A percentile compares a stretch with the other conserved stretches of the same genome.
These are phyloP conservation scores for Rhodophaea formosa DNA, from an alignment of 2,888 invertebrate species.

Conservation along the genomic window DNA sequence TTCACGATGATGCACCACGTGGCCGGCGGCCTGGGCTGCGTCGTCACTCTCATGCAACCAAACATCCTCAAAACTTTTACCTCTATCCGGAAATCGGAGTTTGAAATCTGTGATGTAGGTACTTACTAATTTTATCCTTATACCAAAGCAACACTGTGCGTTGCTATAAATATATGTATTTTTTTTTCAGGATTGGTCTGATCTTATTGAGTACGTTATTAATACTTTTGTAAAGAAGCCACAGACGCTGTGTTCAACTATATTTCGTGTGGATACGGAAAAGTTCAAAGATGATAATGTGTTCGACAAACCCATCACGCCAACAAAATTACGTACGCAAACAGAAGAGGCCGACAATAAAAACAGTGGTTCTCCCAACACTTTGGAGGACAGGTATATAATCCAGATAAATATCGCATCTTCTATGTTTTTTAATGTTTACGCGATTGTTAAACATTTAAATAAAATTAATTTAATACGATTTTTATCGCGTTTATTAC, in stretches of 20 bases:
- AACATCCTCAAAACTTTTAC: slow-evolving; percentile 88
- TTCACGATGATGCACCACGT: slow-evolving; percentile 94
- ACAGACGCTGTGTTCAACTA: slow-evolving; percentile 38
- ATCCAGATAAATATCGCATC: too few relatives aligned
- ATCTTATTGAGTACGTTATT: slow-evolving; percentile 89
- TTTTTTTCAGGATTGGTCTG: slow-evolving; percentile 88
- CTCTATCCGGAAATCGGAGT: slow-evolving; percentile 87
- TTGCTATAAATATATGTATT: slow-evolving; percentile 1
- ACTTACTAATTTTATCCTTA: slow-evolving; percentile 1
- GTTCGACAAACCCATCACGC: slow-evolving; percentile 21
- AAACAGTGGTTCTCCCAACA: slow-evolving; percentile 25
- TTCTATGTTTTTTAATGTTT: too few relatives aligned
- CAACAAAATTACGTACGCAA: slow-evolving; percentile 19
- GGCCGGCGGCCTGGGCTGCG: slow-evolving; percentile 85
- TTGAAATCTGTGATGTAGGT: slow-evolving; percentile 87
- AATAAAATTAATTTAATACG: too few relatives aligned
- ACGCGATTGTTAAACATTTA: too few relatives aligned
- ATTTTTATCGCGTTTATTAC: too few relatives aligned
- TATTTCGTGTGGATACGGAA: slow-evolving; percentile 68
- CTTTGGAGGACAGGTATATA: slow-evolving; percentile 35
- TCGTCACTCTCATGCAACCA: slow-evolving; percentile 87
- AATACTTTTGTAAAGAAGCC: slow-evolving; percentile 86
- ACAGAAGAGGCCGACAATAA: slow-evolving; percentile 21
- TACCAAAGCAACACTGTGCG: too few relatives aligned
- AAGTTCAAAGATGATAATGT: slow-evolving; percentile 44